phyloP scores from a whole-genome alignment of 2,113 vertebrate species.

The Hippotragus niger region DNA sequence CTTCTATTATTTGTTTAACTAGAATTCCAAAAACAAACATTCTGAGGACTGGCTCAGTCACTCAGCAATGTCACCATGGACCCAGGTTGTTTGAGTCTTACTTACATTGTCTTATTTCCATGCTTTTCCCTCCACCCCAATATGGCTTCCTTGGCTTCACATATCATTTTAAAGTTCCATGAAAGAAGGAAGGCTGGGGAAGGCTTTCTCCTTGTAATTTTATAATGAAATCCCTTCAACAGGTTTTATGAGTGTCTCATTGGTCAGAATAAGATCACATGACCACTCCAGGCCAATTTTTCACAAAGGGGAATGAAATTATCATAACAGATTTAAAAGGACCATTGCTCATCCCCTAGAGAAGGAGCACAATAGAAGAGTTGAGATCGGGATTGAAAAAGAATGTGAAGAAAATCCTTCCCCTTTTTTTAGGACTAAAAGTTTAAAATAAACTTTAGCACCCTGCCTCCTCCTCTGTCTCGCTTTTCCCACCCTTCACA shows the following conservation, averaged over 20 bases:
- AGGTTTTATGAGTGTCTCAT: neutral
- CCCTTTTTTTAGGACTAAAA: neutral
- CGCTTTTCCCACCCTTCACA: accelerated
- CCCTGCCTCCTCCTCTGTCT: neutral
- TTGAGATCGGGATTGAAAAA: neutral
- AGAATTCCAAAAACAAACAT: neutral
- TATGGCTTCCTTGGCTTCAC: neutral
- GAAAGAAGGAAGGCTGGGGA: neutral
- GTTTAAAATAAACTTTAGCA: neutral
- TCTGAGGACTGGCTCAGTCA: neutral
- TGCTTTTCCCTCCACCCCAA: neutral
- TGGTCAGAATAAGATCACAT: neutral
- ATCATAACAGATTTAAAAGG: neutral
- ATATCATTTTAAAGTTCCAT: neutral
- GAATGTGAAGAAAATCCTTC: neutral
- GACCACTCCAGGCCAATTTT: neutral
- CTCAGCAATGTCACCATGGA: neutral
- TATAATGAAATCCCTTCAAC: neutral
- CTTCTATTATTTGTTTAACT: neutral
- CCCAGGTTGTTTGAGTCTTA: neutral
- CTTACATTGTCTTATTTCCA: neutral
- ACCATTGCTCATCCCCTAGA: neutral
- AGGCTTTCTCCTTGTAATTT: neutral
- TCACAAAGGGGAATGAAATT: neutral
- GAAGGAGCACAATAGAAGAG: neutral